Evolutionary conservation across 1,140 invertebrate genomes (phyloP).

Genomic region (Drosophila tropicalis): DNA sequence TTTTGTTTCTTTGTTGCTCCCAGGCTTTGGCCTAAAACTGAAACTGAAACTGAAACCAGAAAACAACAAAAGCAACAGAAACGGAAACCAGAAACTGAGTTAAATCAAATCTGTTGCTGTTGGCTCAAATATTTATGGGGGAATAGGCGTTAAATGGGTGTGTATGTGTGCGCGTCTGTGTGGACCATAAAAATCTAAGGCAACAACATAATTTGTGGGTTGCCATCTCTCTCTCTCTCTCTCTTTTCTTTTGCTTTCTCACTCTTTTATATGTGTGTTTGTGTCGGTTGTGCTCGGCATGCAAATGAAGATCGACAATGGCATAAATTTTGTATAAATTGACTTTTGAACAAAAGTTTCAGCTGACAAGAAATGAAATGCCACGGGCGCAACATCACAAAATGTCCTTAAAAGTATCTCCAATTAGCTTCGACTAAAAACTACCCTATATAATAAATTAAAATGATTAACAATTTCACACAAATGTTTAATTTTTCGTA

Average conservation of each 20-base stretch:
- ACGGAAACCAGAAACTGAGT: slow-evolving; percentile 49
- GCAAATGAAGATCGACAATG: slow-evolving; percentile 56
- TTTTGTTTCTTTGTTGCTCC: background rate
- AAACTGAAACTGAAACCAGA: slow-evolving; percentile 48
- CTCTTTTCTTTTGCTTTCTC: background rate
- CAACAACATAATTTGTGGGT: slow-evolving; percentile 45
- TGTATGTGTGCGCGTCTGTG: slow-evolving; percentile 24
- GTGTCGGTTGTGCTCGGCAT: slow-evolving; percentile 41
- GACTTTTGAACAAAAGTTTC: slow-evolving; percentile 54
- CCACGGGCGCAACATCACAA: slow-evolving; percentile 10
- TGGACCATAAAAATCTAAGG: slow-evolving; percentile 48
- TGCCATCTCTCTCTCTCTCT: background rate
- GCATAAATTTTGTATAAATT: slow-evolving; percentile 54
- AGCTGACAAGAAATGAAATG: slow-evolving; percentile 22
- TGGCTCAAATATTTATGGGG: slow-evolving; percentile 53
- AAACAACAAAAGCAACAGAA: slow-evolving; percentile 20
- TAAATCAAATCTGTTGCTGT: slow-evolving; percentile 63
- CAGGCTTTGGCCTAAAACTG: background rate
- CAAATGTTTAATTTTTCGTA: too few species aligned
- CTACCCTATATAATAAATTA: background rate
- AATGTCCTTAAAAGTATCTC: background rate
- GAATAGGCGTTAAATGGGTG: slow-evolving; percentile 69
- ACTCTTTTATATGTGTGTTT: slow-evolving; percentile 11
- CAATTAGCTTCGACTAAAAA: background rate
- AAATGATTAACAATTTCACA: too few species aligned